Evolutionary conservation across 2,888 invertebrate species (phyloP).

Genomic region (Melangyna quadrimaculata): DNA sequence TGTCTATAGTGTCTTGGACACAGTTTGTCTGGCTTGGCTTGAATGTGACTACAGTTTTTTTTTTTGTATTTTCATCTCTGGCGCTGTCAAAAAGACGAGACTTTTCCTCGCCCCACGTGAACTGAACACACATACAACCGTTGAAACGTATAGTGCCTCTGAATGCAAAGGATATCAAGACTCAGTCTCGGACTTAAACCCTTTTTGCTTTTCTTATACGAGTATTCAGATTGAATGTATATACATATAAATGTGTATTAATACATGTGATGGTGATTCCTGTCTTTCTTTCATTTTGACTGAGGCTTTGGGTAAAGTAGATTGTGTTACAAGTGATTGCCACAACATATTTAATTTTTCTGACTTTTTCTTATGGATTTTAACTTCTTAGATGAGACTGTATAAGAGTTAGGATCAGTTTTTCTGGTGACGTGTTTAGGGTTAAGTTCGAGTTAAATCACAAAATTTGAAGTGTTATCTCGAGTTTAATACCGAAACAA

Average conservation of each 20-base stretch:
- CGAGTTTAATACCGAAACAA: too few relatives aligned
- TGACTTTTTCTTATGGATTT: constrained; percentile 63
- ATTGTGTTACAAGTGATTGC: constrained; percentile 72
- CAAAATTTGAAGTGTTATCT: too few relatives aligned
- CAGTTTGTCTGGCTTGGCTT: constrained; percentile 48
- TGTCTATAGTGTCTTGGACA: constrained; percentile 44
- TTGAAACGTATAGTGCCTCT: constrained; percentile 67
- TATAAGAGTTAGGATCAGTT: too few relatives aligned
- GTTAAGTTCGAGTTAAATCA: too few relatives aligned
- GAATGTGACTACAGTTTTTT: constrained; percentile 35
- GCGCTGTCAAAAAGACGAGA: constrained; percentile 56
- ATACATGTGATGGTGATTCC: constrained; percentile 47
- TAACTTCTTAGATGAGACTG: constrained; percentile 23
- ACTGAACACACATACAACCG: constrained; percentile 30
- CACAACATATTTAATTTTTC: constrained; percentile 71
- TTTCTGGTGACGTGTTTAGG: too few relatives aligned
- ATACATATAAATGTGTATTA: not conserved
- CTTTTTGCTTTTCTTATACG: constrained; percentile 40
- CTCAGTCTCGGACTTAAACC: constrained; percentile 8
- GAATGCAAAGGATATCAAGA: constrained; percentile 46
- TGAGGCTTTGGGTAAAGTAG: constrained; percentile 52
- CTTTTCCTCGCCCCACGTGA: constrained; percentile 61
- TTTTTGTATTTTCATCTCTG: constrained; percentile 49
- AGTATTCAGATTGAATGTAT: constrained; percentile 9
- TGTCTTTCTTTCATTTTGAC: constrained; percentile 49